Evolutionary conservation across 2,797 vertebrate species (phyloP).

Genomic region (Gallinago stenura): DNA sequence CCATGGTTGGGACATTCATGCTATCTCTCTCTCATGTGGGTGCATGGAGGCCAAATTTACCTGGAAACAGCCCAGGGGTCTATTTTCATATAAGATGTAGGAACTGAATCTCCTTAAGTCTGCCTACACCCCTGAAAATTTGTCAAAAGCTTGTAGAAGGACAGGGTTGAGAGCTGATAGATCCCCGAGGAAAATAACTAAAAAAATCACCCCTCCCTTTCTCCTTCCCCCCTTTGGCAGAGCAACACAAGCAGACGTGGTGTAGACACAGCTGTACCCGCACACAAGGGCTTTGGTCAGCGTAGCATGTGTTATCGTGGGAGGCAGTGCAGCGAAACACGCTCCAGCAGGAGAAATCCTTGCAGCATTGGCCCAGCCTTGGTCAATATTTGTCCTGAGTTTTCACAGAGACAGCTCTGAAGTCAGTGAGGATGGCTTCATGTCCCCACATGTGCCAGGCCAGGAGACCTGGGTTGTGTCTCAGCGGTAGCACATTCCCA

Average conservation of each 20-base stretch:
- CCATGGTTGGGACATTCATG: fast-evolving
- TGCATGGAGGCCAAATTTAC: neutral
- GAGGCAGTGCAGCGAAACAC: neutral
- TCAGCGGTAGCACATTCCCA: fast-evolving
- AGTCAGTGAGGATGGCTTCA: fast-evolving
- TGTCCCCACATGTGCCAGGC: fast-evolving
- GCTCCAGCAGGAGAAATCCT: neutral
- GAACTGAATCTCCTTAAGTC: neutral
- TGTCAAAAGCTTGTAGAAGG: neutral
- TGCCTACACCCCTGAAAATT: neutral
- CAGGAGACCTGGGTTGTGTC: neutral
- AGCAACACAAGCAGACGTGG: constrained; percentile 21
- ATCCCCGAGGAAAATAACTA: constrained; percentile 6
- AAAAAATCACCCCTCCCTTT: constrained; percentile 13
- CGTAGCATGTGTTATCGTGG: neutral
- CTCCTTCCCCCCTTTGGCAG: constrained; percentile 21
- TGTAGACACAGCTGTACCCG: constrained; percentile 65
- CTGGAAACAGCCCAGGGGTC: neutral
- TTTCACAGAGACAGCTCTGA: neutral
- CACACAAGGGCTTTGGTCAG: constrained; percentile 48
- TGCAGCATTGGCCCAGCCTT: neutral
- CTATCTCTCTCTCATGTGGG: neutral
- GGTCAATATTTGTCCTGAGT: neutral
- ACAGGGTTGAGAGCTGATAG: neutral
- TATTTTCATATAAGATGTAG: neutral